Percentiles rank a stretch among this genome's conserved stretches.
These are phyloP conservation scores for Gambusia yucatana DNA, from an alignment of 2,797 vertebrate genomes.

Conservation along the genomic window DNA sequence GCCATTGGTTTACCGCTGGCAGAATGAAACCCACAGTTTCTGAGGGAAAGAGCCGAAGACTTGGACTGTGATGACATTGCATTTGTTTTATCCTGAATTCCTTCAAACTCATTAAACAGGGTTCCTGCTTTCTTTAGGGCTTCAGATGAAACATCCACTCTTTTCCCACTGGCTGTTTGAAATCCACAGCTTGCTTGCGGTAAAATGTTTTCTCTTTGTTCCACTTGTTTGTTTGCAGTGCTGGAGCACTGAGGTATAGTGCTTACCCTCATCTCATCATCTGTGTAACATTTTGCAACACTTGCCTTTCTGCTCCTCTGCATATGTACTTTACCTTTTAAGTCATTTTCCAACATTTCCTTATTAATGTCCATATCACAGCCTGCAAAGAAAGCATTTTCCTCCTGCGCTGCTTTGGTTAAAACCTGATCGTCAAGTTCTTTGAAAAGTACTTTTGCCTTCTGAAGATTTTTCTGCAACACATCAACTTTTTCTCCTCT, in stretches of 20 bases:
- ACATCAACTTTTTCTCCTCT: constrained; percentile 47
- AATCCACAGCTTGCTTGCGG: constrained; percentile 52
- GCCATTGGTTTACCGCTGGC: constrained; percentile 81
- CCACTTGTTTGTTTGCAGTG: constrained; percentile 34
- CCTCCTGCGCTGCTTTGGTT: constrained; percentile 17
- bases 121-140: constrained; percentile 83
- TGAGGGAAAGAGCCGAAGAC: neutral
- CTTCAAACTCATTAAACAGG: constrained; percentile 54
- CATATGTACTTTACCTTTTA: neutral
- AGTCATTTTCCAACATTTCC: neutral
- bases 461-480: constrained; percentile 38
- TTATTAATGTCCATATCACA: constrained; percentile 17
- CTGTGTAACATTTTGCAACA: constrained; percentile 36
- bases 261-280: constrained; percentile 72
- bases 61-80: constrained; percentile 4
- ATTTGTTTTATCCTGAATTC: constrained; percentile 15
- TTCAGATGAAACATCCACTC: constrained; percentile 77
- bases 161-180: constrained; percentile 82
- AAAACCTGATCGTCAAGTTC: constrained; percentile 35
- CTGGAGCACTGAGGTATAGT: constrained; percentile 68
- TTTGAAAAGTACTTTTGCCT: constrained; percentile 47
- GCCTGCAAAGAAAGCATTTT: constrained; percentile 29
- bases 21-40: constrained; percentile 72
- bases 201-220: constrained; percentile 59
- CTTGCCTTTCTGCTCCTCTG: constrained; percentile 1